A percentile compares a stretch with the other conserved stretches of the same genome.
Conservation (phyloP, 2,888 invertebrate genomes). For the Crossocerus cetratus region DNA sequence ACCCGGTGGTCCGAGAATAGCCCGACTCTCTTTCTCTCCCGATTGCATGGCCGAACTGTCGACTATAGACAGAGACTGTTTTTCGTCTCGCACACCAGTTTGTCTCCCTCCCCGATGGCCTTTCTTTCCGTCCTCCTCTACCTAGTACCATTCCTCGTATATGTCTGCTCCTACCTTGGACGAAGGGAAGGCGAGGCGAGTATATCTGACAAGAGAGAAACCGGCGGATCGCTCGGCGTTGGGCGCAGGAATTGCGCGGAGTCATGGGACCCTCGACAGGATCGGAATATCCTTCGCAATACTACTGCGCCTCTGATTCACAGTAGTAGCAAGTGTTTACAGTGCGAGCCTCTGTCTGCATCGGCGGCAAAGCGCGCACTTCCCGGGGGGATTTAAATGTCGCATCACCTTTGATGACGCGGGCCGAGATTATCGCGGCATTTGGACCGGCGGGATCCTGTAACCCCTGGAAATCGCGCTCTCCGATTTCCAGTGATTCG, state of each 20-base stretch:
- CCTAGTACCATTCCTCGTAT: not conserved
- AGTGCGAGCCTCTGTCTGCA: no score
- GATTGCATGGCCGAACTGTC: not conserved
- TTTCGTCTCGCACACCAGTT: slow-evolving; percentile 1
- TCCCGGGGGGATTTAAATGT: slow-evolving; percentile 27
- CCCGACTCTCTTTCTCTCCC: not conserved
- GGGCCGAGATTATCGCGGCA: not conserved
- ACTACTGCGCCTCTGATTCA: not conserved
- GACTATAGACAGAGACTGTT: not conserved
- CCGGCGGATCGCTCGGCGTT: not conserved
- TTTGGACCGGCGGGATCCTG: not conserved
- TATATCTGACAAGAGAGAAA: slow-evolving; percentile 54
- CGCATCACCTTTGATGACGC: slow-evolving; percentile 25
- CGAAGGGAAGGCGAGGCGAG: not conserved
- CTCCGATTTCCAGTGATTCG: not conserved
- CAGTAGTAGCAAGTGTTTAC: no score
- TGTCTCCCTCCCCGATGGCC: slow-evolving; percentile 10
- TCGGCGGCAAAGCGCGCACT: no score
- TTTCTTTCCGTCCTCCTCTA: slow-evolving; percentile 16
- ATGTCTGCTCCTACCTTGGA: not conserved
- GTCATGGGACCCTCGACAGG: not conserved
- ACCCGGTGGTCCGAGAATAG: not conserved
- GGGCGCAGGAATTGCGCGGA: not conserved
- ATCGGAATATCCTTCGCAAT: not conserved
- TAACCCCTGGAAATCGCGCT: slow-evolving; percentile 3